These are phyloP conservation scores for Prosapia bicincta DNA, from an alignment of 2,888 invertebrate genomes.

Conservation along the genomic window DNA sequence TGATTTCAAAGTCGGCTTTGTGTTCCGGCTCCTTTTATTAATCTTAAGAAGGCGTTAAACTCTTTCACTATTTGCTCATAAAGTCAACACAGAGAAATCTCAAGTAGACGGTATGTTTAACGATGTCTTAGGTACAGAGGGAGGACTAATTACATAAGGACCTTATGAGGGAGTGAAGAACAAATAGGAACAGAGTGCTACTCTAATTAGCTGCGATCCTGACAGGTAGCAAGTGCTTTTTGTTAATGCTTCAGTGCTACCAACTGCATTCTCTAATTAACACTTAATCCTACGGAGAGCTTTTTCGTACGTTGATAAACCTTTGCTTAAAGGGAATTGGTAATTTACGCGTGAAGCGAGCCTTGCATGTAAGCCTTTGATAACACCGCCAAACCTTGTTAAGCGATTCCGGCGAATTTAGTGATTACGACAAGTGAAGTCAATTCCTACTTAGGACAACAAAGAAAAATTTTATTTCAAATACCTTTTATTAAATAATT, in stretches of 20 bases:
- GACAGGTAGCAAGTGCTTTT: not conserved
- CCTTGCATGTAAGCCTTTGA: too few species aligned
- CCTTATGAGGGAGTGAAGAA: not conserved
- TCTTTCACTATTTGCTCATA: too few species aligned
- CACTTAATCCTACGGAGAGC: not conserved
- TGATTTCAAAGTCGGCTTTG: too few species aligned
- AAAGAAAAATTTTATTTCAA: too few species aligned
- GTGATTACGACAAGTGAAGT: too few species aligned
- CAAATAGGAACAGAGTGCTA: not conserved
- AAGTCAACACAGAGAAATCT: not conserved
- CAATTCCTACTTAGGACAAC: too few species aligned
- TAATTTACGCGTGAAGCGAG: not conserved
- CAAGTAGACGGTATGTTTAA: not conserved
- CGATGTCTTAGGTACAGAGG: not conserved
- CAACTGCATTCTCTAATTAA: not conserved
- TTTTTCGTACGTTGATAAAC: not conserved
- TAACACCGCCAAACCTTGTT: too few species aligned
- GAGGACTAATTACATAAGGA: not conserved
- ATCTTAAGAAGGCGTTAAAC: too few species aligned
- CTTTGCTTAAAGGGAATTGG: not conserved
- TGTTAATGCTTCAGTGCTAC: not conserved
- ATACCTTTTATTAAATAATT: too few species aligned
- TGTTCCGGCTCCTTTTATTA: too few species aligned
- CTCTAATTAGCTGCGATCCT: not conserved
- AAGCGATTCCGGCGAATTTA: too few species aligned